A percentile compares a stretch with the other conserved stretches of the same genome.
Evolutionary conservation across 2,797 vertebrate species (phyloP).

Genomic region (Melanotaenia boesemani): DNA sequence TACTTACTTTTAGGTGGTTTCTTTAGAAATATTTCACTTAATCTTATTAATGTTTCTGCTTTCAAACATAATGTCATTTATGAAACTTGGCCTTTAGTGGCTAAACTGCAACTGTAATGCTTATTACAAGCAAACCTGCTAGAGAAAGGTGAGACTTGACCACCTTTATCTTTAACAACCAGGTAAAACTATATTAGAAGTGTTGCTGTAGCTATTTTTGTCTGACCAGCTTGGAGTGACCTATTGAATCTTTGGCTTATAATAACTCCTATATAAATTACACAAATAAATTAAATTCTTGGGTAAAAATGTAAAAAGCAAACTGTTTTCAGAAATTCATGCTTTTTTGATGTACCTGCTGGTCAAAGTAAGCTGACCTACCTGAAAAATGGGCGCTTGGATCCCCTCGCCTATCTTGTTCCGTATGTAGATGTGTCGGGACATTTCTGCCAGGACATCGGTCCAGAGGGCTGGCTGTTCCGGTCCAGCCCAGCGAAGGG

Average conservation of each 20-base stretch:
- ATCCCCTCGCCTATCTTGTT: slow-evolving; percentile 89
- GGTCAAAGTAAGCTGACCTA: slow-evolving; percentile 46
- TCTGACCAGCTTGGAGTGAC: neutral
- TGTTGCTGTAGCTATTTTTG: no score
- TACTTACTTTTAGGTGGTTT: neutral
- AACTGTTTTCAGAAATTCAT: no score
- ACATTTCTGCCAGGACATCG: slow-evolving; percentile 89
- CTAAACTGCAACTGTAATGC: neutral
- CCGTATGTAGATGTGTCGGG: slow-evolving; percentile 89
- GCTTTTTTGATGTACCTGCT: no score
- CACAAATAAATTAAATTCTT: no score
- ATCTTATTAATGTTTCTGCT: neutral
- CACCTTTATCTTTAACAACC: neutral
- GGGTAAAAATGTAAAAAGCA: no score
- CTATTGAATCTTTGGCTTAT: neutral
- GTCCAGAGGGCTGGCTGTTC: slow-evolving; percentile 86
- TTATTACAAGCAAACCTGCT: no score
- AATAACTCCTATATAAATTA: no score
- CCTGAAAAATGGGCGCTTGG: slow-evolving; percentile 90
- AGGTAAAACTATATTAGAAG: neutral
- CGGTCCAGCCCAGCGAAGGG: slow-evolving; percentile 83
- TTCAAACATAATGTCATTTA: neutral
- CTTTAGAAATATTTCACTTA: neutral
- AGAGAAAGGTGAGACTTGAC: no score
- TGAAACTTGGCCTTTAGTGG: neutral